These are phyloP conservation scores for Drosophila pectinifera DNA, from an alignment of 1,140 invertebrate genomes.

Conservation along the genomic window DNA sequence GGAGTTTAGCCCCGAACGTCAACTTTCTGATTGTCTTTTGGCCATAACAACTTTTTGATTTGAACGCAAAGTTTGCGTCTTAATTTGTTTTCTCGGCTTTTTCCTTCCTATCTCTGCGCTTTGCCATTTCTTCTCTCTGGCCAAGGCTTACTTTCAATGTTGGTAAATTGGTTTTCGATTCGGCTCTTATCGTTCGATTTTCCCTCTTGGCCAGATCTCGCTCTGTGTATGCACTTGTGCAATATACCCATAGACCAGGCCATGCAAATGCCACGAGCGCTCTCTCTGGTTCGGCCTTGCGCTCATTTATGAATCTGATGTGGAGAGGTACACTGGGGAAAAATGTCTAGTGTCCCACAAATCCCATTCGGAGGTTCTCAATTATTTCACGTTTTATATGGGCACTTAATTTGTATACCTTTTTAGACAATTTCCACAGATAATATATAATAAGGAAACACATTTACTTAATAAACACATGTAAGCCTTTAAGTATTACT, in stretches of 20 bases:
- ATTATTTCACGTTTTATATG: too few relatives aligned
- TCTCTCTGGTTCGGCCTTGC: slow-evolving; percentile 53
- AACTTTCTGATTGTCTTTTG: slow-evolving; percentile 71
- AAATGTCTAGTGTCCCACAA: not conserved
- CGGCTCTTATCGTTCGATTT: slow-evolving; percentile 30
- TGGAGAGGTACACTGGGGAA: slow-evolving; percentile 6
- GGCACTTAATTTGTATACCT: too few relatives aligned
- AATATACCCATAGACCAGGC: slow-evolving; percentile 19
- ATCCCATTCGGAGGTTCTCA: too few relatives aligned
- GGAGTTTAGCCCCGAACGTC: slow-evolving; percentile 23
- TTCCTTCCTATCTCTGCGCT: not conserved
- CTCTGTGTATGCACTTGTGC: slow-evolving; percentile 30
- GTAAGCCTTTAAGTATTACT: too few relatives aligned
- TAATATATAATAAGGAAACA: too few relatives aligned
- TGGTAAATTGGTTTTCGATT: slow-evolving; percentile 78
- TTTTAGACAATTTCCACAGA: too few relatives aligned
- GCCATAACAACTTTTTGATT: slow-evolving; percentile 78
- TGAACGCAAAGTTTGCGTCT: slow-evolving; percentile 64
- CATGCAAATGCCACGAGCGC: slow-evolving; percentile 58
- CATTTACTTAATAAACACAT: too few relatives aligned
- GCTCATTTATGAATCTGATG: slow-evolving; percentile 62
- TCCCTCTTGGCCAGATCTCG: slow-evolving; percentile 1
- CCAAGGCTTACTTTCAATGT: slow-evolving; percentile 54
- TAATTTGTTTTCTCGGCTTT: slow-evolving; percentile 60
- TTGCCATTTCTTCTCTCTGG: slow-evolving; percentile 7